Conservation (phyloP, 2,113 vertebrate species). For the Mungos mungo region DNA sequence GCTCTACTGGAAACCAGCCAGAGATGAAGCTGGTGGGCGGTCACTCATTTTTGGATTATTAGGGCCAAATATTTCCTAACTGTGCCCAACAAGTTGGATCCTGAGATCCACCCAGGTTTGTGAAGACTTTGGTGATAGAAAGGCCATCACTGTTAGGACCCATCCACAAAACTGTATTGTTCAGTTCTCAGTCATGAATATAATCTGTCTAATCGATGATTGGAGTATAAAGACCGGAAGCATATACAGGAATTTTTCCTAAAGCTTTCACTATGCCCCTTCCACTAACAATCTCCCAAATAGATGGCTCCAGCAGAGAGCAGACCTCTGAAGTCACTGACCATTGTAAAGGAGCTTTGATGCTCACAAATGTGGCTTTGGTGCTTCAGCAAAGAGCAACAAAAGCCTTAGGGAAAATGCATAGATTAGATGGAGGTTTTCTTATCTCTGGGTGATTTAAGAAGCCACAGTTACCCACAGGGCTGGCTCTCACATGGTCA, state of each 20-base stretch:
- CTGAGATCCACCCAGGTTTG: not conserved
- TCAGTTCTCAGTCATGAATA: not conserved
- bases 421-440: not conserved
- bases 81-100: fast-evolving
- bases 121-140: not conserved
- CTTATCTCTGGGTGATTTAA: not conserved
- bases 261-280: not conserved
- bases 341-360: not conserved
- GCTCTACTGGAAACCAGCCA: not conserved
- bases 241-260: not conserved
- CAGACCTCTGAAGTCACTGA: not conserved
- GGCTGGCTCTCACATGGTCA: not conserved
- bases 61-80: not conserved
- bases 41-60: not conserved
- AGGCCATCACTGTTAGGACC: fast-evolving
- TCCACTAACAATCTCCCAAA: not conserved
- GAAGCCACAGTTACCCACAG: not conserved
- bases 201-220: not conserved
- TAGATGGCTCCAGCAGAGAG: not conserved
- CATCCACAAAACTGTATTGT: not conserved
- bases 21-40: not conserved
- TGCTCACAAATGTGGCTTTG: not conserved
- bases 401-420: not conserved
- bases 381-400: not conserved
- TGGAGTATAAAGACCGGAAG: not conserved